Evolutionary conservation across 2,113 vertebrate species (phyloP), one percentile per base, ranked within the genome.

Genomic region (Anser brachyrhynchus): DNA sequence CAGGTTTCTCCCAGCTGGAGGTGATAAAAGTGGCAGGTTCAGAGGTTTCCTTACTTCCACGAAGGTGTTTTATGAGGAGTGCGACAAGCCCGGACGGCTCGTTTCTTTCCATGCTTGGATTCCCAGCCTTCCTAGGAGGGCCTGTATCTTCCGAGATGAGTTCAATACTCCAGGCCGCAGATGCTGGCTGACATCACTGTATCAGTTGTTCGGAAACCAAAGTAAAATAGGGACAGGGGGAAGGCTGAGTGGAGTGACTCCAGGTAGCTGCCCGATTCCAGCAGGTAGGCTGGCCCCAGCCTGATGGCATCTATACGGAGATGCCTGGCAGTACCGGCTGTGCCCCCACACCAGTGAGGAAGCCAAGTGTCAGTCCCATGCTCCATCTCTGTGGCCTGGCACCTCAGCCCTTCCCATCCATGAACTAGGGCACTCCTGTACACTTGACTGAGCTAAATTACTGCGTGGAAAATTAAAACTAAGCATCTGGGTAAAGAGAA

Each of bases 221-320:
- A 67, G 57, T 39, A 75, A 72, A 92, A 39, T 4, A 79, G 70
- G 61, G 26, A 70, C 18, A 74, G 10, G 14, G 17, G 72, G 76
- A 81, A 84, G 37, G 25, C 57, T 46, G 43, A 78, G 20, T 18
- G 61, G 70, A 74, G 25, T 4, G 10, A 92, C 51, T 51, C 41
- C 73, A 84, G 8, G 0, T 15, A 71, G 35, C 65, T 65, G 74
- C 33, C 14, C 0, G 0, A 11, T 29, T 87, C n/a, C 59, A 84
- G 77, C 35, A 84, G 49, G 3, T 62, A 54, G 62, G 51, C 51
- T 25, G 19, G 31, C 23, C 35, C 44, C 39, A 80, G 29, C 69
- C 7, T 1, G 4, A 58, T 13, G 1, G 2, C 16, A 73, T 18
- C 79, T 19, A 4, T 29, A 66, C 3, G 0, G 2, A 55, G 37